phyloP scores from a whole-genome alignment of 2,888 invertebrate species.

The Oligia fasciuncula region DNA sequence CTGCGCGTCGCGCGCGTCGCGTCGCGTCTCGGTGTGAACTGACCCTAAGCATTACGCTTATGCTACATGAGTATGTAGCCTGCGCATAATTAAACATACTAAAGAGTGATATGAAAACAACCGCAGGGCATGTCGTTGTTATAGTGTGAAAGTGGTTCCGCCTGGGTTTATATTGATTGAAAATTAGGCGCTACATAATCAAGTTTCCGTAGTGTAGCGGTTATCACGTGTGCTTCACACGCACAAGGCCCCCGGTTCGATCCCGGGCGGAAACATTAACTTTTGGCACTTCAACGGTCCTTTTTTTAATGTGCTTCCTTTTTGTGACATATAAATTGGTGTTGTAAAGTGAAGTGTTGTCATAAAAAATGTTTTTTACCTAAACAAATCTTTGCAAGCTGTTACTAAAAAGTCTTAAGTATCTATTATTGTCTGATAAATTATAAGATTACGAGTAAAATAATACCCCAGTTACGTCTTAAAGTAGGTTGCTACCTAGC shows the following conservation, averaged over 20 bases:
- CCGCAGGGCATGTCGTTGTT: background rate
- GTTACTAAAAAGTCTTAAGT: background rate
- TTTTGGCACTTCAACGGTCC: background rate
- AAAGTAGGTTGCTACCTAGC: background rate
- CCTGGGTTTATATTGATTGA: background rate
- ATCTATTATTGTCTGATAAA: background rate
- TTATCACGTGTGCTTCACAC: constrained; percentile 95
- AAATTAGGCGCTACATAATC: fast-evolving
- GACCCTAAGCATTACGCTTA: no score
- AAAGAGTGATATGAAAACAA: background rate
- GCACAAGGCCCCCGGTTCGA: constrained; percentile 93
- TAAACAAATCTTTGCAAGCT: background rate
- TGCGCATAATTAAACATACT: background rate
- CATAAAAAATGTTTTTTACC: background rate
- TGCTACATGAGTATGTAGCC: background rate
- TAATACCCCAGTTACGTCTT: background rate
- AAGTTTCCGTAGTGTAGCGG: constrained; percentile 93
- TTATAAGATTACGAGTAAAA: constrained; percentile 2
- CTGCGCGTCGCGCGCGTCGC: no score
- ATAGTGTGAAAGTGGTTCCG: background rate
- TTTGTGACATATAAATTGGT: background rate
- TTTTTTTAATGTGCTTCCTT: background rate
- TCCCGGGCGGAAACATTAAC: constrained; percentile 92
- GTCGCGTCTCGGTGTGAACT: no score
- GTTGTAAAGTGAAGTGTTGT: background rate